Evolutionary conservation across 2,888 invertebrate genomes (phyloP).

Genomic region (Ophioninae sp.): DNA sequence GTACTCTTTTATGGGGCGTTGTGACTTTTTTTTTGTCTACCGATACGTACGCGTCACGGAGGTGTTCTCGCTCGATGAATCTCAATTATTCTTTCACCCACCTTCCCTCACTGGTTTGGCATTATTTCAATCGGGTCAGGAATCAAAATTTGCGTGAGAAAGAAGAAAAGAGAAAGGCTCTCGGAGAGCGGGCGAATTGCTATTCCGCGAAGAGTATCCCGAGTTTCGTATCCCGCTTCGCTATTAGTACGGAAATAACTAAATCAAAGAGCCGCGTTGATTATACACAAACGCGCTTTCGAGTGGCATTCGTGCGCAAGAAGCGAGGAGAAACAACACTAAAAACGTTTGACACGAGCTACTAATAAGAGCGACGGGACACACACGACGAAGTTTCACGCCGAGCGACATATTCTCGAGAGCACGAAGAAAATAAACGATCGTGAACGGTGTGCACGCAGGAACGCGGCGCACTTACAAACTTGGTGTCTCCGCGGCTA

Average conservation of each 20-base stretch:
- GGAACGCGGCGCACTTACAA: constrained; percentile 26
- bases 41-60: background rate
- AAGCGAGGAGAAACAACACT: constrained; percentile 16
- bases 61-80: constrained; percentile 28
- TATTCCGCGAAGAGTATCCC: constrained; percentile 11
- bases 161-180: background rate
- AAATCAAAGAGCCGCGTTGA: constrained; percentile 57
- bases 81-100: background rate
- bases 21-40: background rate
- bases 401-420: constrained; percentile 48
- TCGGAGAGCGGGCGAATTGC: constrained; percentile 40
- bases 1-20: background rate
- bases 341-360: constrained; percentile 25
- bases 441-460: constrained; percentile 43
- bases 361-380: constrained; percentile 12
- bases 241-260: constrained; percentile 27
- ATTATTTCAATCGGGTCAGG: constrained; percentile 52
- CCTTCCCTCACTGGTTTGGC: constrained; percentile 28
- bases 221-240: background rate
- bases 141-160: constrained; percentile 25
- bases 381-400: constrained; percentile 7
- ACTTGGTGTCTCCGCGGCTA: constrained; percentile 41
- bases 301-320: constrained; percentile 31
- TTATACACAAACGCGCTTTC: constrained; percentile 53
- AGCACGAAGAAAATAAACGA: constrained; percentile 51